Evolutionary conservation across 2,888 invertebrate species (phyloP).

Genomic region (Drosophila lutescens): DNA sequence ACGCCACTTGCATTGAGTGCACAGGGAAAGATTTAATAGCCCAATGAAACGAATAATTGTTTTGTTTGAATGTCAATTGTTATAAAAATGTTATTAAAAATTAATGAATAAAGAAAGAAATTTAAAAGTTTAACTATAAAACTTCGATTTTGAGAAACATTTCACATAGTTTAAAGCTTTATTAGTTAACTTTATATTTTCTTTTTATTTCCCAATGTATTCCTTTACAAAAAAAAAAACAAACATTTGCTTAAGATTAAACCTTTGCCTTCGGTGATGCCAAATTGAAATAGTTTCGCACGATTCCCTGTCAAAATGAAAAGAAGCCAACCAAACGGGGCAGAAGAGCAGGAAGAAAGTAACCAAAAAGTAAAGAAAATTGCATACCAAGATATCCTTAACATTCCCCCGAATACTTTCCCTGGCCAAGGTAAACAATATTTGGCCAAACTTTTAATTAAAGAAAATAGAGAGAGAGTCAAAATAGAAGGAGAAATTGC

Average conservation of each 20-base stretch:
- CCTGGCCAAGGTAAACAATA: constrained; percentile 50
- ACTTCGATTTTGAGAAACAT: no score
- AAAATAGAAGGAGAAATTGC: constrained; percentile 7
- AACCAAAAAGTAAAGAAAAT: constrained; percentile 47
- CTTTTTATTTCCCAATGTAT: neutral
- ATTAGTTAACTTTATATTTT: no score
- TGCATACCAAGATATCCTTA: constrained; percentile 36
- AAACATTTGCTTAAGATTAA: constrained; percentile 37
- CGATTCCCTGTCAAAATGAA: constrained; percentile 43
- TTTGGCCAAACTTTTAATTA: constrained; percentile 72
- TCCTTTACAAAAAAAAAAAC: neutral
- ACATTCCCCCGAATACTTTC: constrained; percentile 13
- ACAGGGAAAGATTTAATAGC: no score
- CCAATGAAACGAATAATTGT: neutral
- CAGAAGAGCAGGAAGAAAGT: constrained; percentile 10
- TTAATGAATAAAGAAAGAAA: no score
- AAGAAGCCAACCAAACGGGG: constrained; percentile 7
- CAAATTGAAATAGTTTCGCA: constrained; percentile 70
- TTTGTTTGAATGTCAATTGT: no score
- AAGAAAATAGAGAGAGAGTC: constrained; percentile 42
- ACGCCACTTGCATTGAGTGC: neutral
- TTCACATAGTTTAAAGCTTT: no score
- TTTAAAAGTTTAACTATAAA: no score
- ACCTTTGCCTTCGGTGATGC: constrained; percentile 33
- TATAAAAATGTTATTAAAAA: no score